Conservation (phyloP, 2,113 vertebrate genomes). For the Sinocyclocheilus anshuiensis region DNA sequence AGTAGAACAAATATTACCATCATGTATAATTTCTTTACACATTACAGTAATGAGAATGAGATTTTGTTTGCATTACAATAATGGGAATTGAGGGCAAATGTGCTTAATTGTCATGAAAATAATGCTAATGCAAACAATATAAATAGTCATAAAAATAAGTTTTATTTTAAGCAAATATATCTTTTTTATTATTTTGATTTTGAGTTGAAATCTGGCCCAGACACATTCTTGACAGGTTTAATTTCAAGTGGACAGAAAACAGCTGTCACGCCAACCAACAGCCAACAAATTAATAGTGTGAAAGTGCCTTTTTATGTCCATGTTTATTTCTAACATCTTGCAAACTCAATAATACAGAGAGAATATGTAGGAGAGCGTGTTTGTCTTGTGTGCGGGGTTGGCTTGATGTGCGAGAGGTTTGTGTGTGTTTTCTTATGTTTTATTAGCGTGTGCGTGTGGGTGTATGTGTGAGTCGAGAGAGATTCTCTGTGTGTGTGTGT, state of each 20-base stretch:
- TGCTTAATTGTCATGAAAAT: not conserved
- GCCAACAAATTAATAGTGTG: conserved; percentile 1
- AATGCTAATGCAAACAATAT: not conserved
- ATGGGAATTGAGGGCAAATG: not conserved
- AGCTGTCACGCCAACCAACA: not conserved
- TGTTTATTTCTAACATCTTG: conserved; percentile 44
- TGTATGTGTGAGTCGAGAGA: conserved; percentile 19
- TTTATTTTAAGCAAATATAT: not conserved
- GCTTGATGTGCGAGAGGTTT: conserved; percentile 18
- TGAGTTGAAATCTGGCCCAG: not conserved
- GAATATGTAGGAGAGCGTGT: conserved; percentile 28
- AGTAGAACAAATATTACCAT: no score
- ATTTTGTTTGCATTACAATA: not conserved
- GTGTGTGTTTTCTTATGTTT: conserved; percentile 40
- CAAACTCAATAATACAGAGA: conserved; percentile 7
- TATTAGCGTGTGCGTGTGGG: conserved; percentile 31
- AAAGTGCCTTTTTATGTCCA: not conserved
- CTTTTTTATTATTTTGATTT: not conserved
- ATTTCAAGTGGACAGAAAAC: conserved; percentile 7
- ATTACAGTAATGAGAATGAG: not conserved
- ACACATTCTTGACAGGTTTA: not conserved
- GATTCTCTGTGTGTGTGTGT: conserved; percentile 34
- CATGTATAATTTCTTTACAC: not conserved
- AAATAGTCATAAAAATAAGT: not conserved
- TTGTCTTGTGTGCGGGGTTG: conserved; percentile 14